Base-by-base conservation (phyloP, 2,113 vertebrate species). In the Empidonax alnorum region DNA sequence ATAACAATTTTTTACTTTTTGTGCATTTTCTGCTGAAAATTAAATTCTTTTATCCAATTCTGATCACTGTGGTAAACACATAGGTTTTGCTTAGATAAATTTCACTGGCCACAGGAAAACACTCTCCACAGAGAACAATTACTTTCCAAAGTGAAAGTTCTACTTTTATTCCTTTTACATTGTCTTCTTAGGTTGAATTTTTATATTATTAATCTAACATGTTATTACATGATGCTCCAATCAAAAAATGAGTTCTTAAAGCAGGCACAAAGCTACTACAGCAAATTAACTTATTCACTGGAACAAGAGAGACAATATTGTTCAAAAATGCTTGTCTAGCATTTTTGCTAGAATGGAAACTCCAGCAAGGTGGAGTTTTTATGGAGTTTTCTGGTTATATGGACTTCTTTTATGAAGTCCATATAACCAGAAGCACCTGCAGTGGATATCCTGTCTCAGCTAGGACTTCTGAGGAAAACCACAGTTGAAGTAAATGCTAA, bases 121-220 rank as follows among this genome's bases (percentile, higher is more conserved):
- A n/a, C 1, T 3, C 0, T 33, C 7, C 65, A 8, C 2, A 7
- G 35, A 35, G 13, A 81, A 35, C 5, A 61, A 23, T 10, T 53
- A 1, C 9, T 75, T 89, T 84, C 27, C 12, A 39, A 55, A 41
- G 8, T 8, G 11, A 82, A 84, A 68, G 4, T 2, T 67, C 35
- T 49, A 20, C 0, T 2, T 72, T 76, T 69, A 55, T 53, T 74
- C 21, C 8, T 59, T 78, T 87, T 30, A 24, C 3, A 58, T 42
- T 61, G 5, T 62, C 7, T 79, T 66, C 23, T 74, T 15, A 55
- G 20, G 7, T 16, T 72, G 39, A 68, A 9, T 31, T 30, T 75
- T 82, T 74, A n/a, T 21, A 25, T 59, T 77, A 24, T 35, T 72
- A 67, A 58, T 77, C 23, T 37, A n/a, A 62, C 4, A 4, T 30